These are phyloP conservation scores for Rhinolophus ferrumequinum DNA, from an alignment of 2,113 vertebrate species.

Conservation along the genomic window DNA sequence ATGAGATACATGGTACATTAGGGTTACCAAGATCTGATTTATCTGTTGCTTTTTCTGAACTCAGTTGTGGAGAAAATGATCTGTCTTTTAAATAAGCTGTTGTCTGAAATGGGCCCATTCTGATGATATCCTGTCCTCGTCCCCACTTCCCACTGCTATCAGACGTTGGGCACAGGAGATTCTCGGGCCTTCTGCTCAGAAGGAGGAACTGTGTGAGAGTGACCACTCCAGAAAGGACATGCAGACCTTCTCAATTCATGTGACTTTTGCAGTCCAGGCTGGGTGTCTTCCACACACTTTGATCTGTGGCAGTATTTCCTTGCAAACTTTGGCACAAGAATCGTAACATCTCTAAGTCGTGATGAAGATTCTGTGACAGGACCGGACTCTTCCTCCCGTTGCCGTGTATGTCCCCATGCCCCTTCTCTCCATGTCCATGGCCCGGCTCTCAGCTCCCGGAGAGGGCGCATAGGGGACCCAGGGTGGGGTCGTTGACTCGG, in stretches of 20 bases:
- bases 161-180: rapidly evolving
- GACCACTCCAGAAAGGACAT: not conserved
- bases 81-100: not conserved
- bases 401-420: rapidly evolving
- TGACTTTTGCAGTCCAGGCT: not conserved
- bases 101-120: not conserved
- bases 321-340: not conserved
- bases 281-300: not conserved
- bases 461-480: rapidly evolving
- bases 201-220: not conserved
- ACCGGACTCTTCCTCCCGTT: no score
- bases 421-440: rapidly evolving
- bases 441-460: not conserved
- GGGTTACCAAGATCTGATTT: not conserved
- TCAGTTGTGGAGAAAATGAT: not conserved
- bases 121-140: not conserved
- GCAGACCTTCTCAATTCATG: not conserved
- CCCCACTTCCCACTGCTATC: no score
- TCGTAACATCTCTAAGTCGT: not conserved
- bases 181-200: not conserved
- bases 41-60: not conserved
- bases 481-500: rapidly evolving
- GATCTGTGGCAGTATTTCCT: not conserved
- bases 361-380: not conserved
- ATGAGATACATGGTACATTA: not conserved